These are phyloP conservation scores for Sturmia bella DNA, from an alignment of 2,888 invertebrate species.

Conservation along the genomic window DNA sequence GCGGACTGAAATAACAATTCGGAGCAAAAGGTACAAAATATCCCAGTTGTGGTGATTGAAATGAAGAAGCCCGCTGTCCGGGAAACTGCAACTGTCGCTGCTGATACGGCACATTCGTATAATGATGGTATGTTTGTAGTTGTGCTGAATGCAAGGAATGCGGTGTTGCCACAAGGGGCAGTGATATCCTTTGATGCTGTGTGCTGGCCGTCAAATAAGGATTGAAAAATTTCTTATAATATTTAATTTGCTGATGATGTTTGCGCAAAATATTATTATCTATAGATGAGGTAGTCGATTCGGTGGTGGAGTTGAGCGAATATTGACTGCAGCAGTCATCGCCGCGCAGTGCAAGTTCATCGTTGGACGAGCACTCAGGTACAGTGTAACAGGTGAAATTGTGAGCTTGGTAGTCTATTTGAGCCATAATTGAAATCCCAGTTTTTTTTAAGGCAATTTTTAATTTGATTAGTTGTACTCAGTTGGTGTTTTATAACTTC, in stretches of 20 bases:
- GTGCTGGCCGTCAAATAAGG: constrained; percentile 33
- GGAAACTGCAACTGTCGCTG: constrained; percentile 12
- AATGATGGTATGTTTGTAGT: constrained; percentile 76
- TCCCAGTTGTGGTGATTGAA: constrained; percentile 83
- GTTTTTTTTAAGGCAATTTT: constrained; percentile 12
- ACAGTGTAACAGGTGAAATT: constrained; percentile 80
- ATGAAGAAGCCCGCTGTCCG: not conserved
- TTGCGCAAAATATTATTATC: constrained; percentile 75
- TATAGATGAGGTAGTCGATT: constrained; percentile 73
- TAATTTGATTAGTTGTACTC: not conserved
- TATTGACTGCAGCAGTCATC: constrained; percentile 64
- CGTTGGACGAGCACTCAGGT: constrained; percentile 77
- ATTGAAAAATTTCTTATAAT: constrained; percentile 67
- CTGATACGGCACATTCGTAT: constrained; percentile 54
- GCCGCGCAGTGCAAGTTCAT: constrained; percentile 66
- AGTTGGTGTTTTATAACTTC: too few species aligned
- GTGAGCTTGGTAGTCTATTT: constrained; percentile 76
- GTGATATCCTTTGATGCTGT: constrained; percentile 74
- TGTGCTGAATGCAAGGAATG: constrained; percentile 52
- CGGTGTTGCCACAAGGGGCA: constrained; percentile 72
- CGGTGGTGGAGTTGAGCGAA: constrained; percentile 75
- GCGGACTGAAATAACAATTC: constrained; percentile 82
- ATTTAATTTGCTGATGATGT: constrained; percentile 61
- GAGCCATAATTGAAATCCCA: constrained; percentile 72
- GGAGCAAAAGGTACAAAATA: constrained; percentile 84